phyloP scores from a whole-genome alignment of 2,797 vertebrate genomes.

The Limosa lapponica region DNA sequence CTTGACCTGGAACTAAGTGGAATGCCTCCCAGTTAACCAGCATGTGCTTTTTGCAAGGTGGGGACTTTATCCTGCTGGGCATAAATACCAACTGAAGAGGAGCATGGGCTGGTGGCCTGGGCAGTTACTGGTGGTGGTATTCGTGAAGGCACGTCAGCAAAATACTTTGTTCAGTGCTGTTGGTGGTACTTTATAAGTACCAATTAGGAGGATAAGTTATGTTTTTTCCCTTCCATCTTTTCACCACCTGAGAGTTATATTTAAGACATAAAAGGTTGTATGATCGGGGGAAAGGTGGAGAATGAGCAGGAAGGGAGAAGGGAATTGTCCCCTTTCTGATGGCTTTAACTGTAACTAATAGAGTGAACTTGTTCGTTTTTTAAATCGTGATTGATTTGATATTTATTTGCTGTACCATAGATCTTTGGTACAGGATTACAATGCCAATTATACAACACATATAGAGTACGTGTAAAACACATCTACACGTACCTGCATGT shows the following conservation, averaged over 20 bases:
- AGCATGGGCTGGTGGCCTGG: background rate
- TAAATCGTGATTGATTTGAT: background rate
- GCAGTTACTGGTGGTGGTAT: background rate
- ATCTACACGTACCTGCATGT: background rate
- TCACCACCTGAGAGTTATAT: background rate
- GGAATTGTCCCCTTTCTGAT: background rate
- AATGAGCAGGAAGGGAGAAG: background rate
- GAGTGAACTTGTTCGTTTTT: background rate
- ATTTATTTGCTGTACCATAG: background rate
- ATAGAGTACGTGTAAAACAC: background rate
- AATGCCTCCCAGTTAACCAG: background rate
- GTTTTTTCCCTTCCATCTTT: background rate
- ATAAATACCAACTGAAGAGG: background rate
- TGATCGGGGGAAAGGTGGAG: background rate
- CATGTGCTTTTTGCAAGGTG: background rate
- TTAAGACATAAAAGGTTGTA: background rate
- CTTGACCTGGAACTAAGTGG: background rate
- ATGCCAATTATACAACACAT: background rate
- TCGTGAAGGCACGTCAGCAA: background rate
- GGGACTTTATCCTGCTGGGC: background rate
- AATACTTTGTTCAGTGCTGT: background rate
- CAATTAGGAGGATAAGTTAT: background rate
- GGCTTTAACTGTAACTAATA: background rate
- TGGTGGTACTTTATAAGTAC: background rate
- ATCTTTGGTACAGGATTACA: background rate